Evolutionary conservation across 2,888 invertebrate genomes (phyloP), one percentile per base, ranked within the genome.

Genomic region (Napeogenes inachia): DNA sequence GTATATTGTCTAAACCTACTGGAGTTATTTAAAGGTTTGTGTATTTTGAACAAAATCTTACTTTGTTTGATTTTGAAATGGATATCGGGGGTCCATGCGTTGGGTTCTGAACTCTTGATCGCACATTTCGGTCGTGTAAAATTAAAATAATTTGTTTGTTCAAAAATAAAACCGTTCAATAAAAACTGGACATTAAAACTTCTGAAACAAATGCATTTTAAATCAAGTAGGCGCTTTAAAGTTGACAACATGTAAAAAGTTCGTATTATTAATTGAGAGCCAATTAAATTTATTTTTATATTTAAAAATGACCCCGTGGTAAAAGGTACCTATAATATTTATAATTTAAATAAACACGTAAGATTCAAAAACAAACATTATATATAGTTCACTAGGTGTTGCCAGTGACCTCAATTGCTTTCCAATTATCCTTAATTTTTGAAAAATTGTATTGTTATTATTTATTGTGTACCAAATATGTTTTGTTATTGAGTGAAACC

Each of bases 1-100:
- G n/a, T 47, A 6, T 5, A n/a, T n/a, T 4, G n/a, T 47, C 47
- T 4, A 47, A 13, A 12, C 13, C 13, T 47, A 21, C 21, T 5
- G 12, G 3, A 4, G 12, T 3, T 4, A 50, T 50, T 30, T 30
- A 50, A 30, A 50, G 21, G 6, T 50, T 21, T 21, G 8, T 21
- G 13, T 50, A 30, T 50, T 12, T 47, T 13, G 13, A 13, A 4
- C 8, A 21, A 50, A 13, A 50, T 21, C 80, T 78, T 67, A 88
- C 90, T 67, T 81, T 3, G 90, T 89, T 68, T 90, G 89, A 71
- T 89, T 89, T 70, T 66, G 65, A 72, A 82, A 81, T 6, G 90
- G 90, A 67, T 87, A 89, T 2, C 90, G 78, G 4, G 90, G 90
- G 68, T 90, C 90, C 2, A 88, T 77, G 10, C 89, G 83, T 55